These are phyloP conservation scores for Pomatostomus ruficeps DNA, from an alignment of 2,113 vertebrate genomes.

Conservation along the genomic window DNA sequence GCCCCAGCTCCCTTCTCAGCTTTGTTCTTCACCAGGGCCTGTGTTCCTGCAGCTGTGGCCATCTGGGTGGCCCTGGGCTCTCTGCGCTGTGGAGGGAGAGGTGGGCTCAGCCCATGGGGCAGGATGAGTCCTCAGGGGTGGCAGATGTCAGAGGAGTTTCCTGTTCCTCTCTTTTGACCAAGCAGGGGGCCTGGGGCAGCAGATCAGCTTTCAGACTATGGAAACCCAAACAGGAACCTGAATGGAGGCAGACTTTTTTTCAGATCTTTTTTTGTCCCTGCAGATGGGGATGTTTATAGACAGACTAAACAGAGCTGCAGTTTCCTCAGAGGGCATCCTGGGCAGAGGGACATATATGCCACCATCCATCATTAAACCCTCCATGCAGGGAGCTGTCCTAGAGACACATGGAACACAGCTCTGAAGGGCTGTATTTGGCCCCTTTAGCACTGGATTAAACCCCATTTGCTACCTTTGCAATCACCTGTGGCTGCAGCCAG, in stretches of 20 bases:
- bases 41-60: neutral
- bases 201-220: neutral
- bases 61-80: conserved; percentile 19
- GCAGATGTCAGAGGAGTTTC: neutral
- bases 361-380: neutral
- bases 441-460: neutral
- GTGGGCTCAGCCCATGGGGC: neutral
- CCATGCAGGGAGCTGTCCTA: neutral
- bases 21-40: neutral
- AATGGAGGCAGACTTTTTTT: neutral
- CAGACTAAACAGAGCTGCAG: neutral
- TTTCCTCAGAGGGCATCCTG: neutral
- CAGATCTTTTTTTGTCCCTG: neutral
- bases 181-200: neutral
- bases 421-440: neutral
- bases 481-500: neutral
- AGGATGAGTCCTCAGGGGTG: neutral
- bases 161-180: neutral
- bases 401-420: neutral
- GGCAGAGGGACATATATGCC: neutral
- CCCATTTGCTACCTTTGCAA: neutral
- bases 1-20: neutral
- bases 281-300: neutral
- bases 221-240: neutral
- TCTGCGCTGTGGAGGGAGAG: neutral